Evolutionary conservation across 2,888 invertebrate species (phyloP).

Genomic region (Lepidochrysops patricia): DNA sequence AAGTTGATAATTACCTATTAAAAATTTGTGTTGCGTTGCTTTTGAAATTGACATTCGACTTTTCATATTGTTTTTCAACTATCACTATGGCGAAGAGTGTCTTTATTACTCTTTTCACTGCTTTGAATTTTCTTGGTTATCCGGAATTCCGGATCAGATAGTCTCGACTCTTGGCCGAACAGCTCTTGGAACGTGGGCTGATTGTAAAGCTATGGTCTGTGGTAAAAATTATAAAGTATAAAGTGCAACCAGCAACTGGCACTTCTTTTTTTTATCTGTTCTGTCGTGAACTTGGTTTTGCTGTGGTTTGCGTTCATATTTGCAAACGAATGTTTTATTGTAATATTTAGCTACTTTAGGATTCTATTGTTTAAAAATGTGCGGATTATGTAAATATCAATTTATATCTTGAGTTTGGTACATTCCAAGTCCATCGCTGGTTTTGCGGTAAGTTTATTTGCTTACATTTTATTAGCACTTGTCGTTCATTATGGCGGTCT

Average conservation of each 20-base stretch:
- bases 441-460: slow-evolving; percentile 63
- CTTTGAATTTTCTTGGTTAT: no score
- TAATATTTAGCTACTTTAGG: slow-evolving; percentile 45
- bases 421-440: slow-evolving; percentile 56
- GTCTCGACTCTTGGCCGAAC: no score
- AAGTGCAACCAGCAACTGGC: background rate
- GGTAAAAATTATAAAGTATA: background rate
- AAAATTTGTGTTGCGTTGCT: no score
- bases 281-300: background rate
- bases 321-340: slow-evolving; percentile 47
- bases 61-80: no score
- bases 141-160: no score
- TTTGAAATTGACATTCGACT: no score
- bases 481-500: slow-evolving; percentile 73
- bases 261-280: background rate
- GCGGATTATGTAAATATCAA: slow-evolving; percentile 39
- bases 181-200: no score
- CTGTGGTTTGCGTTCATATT: slow-evolving; percentile 42
- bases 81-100: no score
- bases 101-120: no score
- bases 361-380: slow-evolving; percentile 41
- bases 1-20: no score
- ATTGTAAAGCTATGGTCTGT: no score
- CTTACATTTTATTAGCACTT: slow-evolving; percentile 45
- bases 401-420: slow-evolving; percentile 46